Conservation (phyloP, 2,113 vertebrate genomes). For the Hyperopisus bebe region DNA sequence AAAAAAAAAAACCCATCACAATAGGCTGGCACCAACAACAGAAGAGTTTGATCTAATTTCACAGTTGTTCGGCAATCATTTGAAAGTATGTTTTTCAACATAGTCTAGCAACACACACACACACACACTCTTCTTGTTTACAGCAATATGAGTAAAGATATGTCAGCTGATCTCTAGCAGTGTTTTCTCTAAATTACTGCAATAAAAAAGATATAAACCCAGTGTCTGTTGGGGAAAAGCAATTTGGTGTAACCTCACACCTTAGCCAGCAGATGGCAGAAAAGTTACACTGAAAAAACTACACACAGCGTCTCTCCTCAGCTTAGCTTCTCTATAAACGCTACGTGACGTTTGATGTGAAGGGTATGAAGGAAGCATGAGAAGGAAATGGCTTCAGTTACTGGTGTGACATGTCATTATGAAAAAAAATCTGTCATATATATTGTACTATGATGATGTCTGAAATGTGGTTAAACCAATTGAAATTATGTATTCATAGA, state of each 20-base stretch:
- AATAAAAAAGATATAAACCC: background rate
- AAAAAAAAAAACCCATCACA: background rate
- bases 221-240: background rate
- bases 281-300: slow-evolving; percentile 13
- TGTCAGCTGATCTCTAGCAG: background rate
- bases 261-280: slow-evolving; percentile 59
- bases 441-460: background rate
- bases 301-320: background rate
- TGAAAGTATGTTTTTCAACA: background rate
- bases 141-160: background rate
- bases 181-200: background rate
- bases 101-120: background rate
- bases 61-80: background rate
- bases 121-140: background rate
- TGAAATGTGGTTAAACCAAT: background rate
- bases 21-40: background rate
- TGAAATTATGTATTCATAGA: background rate
- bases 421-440: slow-evolving; percentile 1
- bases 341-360: slow-evolving; percentile 3
- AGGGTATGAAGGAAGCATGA: background rate
- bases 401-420: background rate
- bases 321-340: background rate
- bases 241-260: background rate
- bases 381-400: slow-evolving; percentile 1
- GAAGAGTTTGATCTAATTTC: background rate